Percentiles rank a stretch among this genome's conserved stretches.
phyloP scores from a whole-genome alignment of 2,888 invertebrate species.

The Hypomecis punctinalis region DNA sequence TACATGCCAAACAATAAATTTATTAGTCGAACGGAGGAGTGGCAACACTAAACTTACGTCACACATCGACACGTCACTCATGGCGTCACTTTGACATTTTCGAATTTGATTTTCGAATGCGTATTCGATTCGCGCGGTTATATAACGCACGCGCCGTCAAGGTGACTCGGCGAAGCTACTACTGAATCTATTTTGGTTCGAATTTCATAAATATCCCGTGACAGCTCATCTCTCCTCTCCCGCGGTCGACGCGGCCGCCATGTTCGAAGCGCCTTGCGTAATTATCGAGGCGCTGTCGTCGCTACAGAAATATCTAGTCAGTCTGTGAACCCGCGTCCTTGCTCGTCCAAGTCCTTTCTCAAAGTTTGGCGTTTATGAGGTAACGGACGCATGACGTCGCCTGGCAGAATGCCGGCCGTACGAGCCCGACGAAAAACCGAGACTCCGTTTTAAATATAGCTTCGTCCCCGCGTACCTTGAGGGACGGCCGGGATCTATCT shows the following conservation, averaged over 20 bases:
- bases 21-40: constrained; percentile 83
- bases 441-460: constrained; percentile 66
- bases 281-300: constrained; percentile 69
- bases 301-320: constrained; percentile 45
- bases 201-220: constrained; percentile 85
- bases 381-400: constrained; percentile 76
- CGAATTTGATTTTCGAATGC: constrained; percentile 63
- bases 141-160: constrained; percentile 77
- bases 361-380: constrained; percentile 81
- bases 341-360: constrained; percentile 83
- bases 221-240: constrained; percentile 83
- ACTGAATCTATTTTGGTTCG: constrained; percentile 82
- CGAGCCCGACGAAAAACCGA: constrained; percentile 72
- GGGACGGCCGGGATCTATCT: constrained; percentile 58
- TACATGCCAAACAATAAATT: constrained; percentile 86
- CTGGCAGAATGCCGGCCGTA: constrained; percentile 84
- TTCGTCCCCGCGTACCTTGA: constrained; percentile 73
- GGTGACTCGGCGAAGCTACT: constrained; percentile 82
- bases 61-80: constrained; percentile 74
- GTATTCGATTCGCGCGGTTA: constrained; percentile 69
- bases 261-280: constrained; percentile 71
- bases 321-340: constrained; percentile 74
- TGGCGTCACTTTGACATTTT: constrained; percentile 76
- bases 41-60: constrained; percentile 78
- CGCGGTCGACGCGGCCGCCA: constrained; percentile 75